These are phyloP conservation scores for Diorhabda carinulata DNA, from an alignment of 1,140 invertebrate genomes.

Conservation along the genomic window DNA sequence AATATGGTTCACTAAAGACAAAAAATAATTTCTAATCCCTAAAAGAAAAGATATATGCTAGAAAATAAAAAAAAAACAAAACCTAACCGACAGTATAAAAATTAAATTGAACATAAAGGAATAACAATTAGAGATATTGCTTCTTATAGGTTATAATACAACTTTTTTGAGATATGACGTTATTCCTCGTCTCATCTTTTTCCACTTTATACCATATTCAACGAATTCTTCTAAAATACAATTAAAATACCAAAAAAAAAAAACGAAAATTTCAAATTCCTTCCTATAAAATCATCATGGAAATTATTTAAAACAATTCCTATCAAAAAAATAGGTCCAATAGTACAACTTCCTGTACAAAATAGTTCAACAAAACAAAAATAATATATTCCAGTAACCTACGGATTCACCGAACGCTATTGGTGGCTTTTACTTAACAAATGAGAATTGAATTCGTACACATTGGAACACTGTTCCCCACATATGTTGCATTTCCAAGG, in stretches of 20 bases:
- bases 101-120: too few species aligned
- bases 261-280: not conserved
- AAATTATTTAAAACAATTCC: not conserved
- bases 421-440: conserved; percentile 89
- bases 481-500: conserved; percentile 98
- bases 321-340: not conserved
- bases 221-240: too few species aligned
- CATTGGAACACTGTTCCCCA: conserved; percentile 86
- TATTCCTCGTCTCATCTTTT: too few species aligned
- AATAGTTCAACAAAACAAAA: not conserved
- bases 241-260: not conserved
- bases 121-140: too few species aligned
- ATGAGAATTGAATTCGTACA: conserved; percentile 96
- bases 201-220: too few species aligned
- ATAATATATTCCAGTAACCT: not conserved
- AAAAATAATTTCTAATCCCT: too few species aligned
- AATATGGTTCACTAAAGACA: too few species aligned
- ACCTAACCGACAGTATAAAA: too few species aligned
- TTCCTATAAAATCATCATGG: not conserved
- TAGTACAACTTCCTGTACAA: not conserved
- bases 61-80: too few species aligned
- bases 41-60: too few species aligned
- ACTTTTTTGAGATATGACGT: too few species aligned
- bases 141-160: too few species aligned
- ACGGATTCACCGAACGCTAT: conserved; percentile 11